phyloP scores from a whole-genome alignment of 1,140 invertebrate species.

The Cydia splendana region DNA sequence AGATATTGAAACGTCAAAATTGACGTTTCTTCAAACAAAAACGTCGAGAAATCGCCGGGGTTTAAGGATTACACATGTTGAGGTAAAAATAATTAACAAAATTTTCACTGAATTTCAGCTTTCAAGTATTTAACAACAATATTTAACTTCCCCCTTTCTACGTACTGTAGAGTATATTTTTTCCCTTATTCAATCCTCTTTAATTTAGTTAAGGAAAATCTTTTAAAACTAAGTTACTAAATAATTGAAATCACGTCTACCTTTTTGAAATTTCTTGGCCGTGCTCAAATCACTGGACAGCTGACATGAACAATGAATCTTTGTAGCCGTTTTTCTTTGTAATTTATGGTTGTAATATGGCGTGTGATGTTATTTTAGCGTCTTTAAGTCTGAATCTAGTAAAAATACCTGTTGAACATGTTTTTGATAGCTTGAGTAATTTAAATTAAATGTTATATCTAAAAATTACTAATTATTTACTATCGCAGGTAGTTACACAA shows the following conservation, averaged over 20 bases:
- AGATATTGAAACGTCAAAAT: too few species aligned
- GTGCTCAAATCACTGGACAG: not conserved
- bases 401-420: too few species aligned
- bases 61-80: too few species aligned
- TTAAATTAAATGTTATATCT: too few species aligned
- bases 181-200: not conserved
- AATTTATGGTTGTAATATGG: not conserved
- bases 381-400: not conserved
- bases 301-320: not conserved
- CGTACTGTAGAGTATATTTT: not conserved
- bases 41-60: too few species aligned
- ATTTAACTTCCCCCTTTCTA: not conserved
- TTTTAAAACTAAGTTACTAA: not conserved
- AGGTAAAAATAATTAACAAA: too few species aligned
- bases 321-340: conserved; percentile 3
- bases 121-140: too few species aligned
- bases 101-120: too few species aligned
- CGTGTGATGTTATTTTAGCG: not conserved
- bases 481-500: too few species aligned
- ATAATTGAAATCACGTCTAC: not conserved
- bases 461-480: too few species aligned
- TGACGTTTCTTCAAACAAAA: too few species aligned
- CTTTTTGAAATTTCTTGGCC: not conserved
- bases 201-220: not conserved
- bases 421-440: too few species aligned